Conservation (phyloP, 2,888 invertebrate genomes). For the Pogonocherus hispidulus region DNA sequence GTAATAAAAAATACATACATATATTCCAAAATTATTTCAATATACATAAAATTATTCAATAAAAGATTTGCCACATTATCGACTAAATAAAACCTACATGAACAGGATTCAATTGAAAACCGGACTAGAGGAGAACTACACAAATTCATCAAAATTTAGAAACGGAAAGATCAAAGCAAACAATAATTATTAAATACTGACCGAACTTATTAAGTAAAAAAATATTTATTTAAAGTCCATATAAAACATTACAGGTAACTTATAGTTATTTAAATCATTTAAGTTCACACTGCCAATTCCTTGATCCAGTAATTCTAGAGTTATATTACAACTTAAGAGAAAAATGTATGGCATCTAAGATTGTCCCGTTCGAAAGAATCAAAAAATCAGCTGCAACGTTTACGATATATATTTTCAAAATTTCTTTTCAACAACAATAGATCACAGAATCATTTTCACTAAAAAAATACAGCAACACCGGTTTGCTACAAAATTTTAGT, state of each 20-base stretch:
- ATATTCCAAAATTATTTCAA: constrained; percentile 11
- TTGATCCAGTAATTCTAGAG: constrained; percentile 37
- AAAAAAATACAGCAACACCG: constrained; percentile 36
- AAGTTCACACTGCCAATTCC: constrained; percentile 40
- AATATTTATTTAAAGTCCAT: constrained; percentile 16
- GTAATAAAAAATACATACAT: constrained; percentile 1
- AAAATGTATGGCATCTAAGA: constrained; percentile 46
- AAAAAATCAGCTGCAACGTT: constrained; percentile 43
- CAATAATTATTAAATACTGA: constrained; percentile 52
- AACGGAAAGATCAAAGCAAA: constrained; percentile 28
- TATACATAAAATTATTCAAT: constrained; percentile 21
- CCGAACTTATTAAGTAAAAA: constrained; percentile 44
- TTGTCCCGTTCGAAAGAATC: constrained; percentile 42
- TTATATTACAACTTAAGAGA: constrained; percentile 37
- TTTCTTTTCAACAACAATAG: constrained; percentile 39
- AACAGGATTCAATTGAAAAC: constrained; percentile 24
- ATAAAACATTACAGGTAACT: constrained; percentile 51
- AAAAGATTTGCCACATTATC: constrained; percentile 3
- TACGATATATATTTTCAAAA: constrained; percentile 30
- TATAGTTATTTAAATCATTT: constrained; percentile 38
- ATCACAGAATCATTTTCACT: constrained; percentile 45
- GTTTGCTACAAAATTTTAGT: constrained; percentile 38
- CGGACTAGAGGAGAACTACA: constrained; percentile 43
- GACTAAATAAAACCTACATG: constrained; percentile 17
- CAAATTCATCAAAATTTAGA: constrained; percentile 27